Base-by-base conservation (phyloP, 2,113 vertebrate species). In the Ceyx margarethae region DNA sequence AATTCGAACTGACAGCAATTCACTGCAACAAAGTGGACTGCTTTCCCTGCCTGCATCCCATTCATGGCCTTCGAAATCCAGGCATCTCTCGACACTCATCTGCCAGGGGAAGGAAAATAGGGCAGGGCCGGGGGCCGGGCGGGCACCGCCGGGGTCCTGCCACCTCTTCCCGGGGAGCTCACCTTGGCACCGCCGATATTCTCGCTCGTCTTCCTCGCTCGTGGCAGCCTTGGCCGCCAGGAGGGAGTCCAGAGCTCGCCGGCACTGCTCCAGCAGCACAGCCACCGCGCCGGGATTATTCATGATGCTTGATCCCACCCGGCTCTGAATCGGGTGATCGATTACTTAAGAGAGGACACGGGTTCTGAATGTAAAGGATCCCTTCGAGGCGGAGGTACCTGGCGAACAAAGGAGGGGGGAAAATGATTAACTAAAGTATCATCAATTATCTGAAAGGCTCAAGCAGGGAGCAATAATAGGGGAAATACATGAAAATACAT, bases 1-100 rank as follows among this genome's bases (percentile, higher is more conserved):
- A 98, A 98, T 98, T 94, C 95, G 97, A 98, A 97, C 97, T 98
- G 98, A 98, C 98, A 98, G 97, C 97, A 98, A 98, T 98, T 98
- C 98, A 97, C 78, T 93, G 81, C 95, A 96, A 98, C 97, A 98
- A 97, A 98, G 97, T 98, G 92, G 95, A 95, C 95, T 96, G 95
- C 96, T 96, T 95, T 95, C 95, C 95, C 95, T 89, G 95, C 93
- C 96, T 40, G 33, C 66, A 89, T 96, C 96, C 96, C 96, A 97
- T 98, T 98, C 97, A 97, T 20, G 89, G 91, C 93, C 96, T 95
- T 93, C 79, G 62, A 97, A 98, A 97, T 71, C 96, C 94, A 96
- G 92, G 95, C 97, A 95, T 86, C 95, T 87, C 96, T 95, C 79
- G 76, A 96, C 95, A 94, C 90, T 97, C 95, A 96, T 97, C 97